phyloP scores from a whole-genome alignment of 2,797 vertebrate species.

The Rhabdomys pumilio region DNA sequence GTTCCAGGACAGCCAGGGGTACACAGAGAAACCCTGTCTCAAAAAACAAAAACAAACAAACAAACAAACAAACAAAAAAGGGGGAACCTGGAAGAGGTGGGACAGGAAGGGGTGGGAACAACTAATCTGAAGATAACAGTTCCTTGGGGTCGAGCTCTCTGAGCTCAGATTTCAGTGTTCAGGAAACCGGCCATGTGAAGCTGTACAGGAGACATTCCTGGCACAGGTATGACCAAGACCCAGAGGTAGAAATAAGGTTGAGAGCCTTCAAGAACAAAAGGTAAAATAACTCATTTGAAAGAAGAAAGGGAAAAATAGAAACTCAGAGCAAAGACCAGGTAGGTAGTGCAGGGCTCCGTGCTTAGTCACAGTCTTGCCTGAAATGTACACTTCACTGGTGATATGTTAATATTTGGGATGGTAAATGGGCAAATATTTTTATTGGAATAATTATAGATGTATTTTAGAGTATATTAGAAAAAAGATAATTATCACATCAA shows the following conservation, averaged over 20 bases:
- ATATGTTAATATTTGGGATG: neutral
- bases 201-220: neutral
- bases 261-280: neutral
- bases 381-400: neutral
- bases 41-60: no score
- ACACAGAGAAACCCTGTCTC: no score
- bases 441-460: constrained; percentile 50
- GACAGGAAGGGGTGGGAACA: neutral
- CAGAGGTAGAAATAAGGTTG: neutral
- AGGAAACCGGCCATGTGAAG: neutral
- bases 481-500: constrained; percentile 71
- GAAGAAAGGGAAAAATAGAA: neutral
- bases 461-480: constrained; percentile 56
- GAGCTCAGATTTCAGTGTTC: neutral
- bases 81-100: neutral
- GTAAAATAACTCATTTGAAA: neutral
- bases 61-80: neutral
- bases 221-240: neutral
- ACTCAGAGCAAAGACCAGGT: neutral
- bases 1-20: no score
- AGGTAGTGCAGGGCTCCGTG: neutral
- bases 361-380: neutral
- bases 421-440: constrained; percentile 31
- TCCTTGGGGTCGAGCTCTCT: neutral
- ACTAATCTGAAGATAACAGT: neutral